Conservation (phyloP, 1,140 invertebrate genomes). For the Papilio polyxenes region DNA sequence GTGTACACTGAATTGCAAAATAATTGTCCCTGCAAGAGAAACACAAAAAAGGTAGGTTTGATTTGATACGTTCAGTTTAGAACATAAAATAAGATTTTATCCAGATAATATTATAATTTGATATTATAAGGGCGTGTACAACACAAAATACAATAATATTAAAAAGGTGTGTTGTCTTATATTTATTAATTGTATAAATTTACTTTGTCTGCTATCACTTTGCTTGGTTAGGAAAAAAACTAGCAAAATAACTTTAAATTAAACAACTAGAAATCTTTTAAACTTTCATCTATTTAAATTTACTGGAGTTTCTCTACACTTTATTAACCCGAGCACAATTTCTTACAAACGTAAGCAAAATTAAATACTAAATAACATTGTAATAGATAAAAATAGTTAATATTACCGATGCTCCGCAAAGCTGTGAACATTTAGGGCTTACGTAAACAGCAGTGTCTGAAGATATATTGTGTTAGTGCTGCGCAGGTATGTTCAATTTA, state of each 20-base stretch:
- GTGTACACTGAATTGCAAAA: constrained; percentile 29
- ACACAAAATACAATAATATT: too few species aligned
- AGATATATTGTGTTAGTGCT: constrained; percentile 17
- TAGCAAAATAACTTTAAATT: not conserved
- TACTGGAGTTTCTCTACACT: not conserved
- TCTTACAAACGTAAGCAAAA: not conserved
- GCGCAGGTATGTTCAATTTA: constrained; percentile 33
- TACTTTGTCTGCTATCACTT: not conserved
- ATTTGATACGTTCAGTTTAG: not conserved
- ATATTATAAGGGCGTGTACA: too few species aligned
- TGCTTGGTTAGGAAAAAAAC: not conserved
- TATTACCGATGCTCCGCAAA: constrained; percentile 15
- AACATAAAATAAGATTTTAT: not conserved
- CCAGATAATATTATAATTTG: not conserved
- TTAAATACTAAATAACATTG: constrained; percentile 17
- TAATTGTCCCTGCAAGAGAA: not conserved
- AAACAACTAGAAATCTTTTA: not conserved
- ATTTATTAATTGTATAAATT: not conserved
- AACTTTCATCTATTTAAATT: not conserved
- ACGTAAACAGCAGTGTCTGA: constrained; percentile 16
- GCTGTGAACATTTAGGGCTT: constrained; percentile 27
- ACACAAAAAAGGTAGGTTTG: not conserved
- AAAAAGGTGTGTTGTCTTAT: too few species aligned
- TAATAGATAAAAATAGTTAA: constrained; percentile 26
- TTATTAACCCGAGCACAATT: not conserved